Evolutionary conservation across 2,888 invertebrate genomes (phyloP), one percentile per base, ranked within the genome.

Genomic region (Pilophorus perplexus): DNA sequence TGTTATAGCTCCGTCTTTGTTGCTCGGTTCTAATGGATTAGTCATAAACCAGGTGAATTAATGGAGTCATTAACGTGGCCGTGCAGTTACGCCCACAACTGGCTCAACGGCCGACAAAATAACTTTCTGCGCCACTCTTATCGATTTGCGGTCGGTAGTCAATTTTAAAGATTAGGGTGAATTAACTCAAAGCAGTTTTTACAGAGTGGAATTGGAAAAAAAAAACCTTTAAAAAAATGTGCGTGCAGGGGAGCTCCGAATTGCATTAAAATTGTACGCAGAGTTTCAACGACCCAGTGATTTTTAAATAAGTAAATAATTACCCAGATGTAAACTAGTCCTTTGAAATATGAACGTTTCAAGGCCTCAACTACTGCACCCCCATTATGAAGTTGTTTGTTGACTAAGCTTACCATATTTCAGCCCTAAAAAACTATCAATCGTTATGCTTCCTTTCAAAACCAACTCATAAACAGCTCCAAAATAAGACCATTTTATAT

Each of bases 41-140:
- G 42, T 42, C 59, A 59, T 59, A 59, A 59, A 59, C 40, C 59
- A 59, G 59, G 59, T 59, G 59, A 59, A 59, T 59, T 59, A 59
- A 59, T 59, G 59, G 59, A 22, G 42, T 59, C 59, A 59, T 59
- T 59, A 59, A 59, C 40, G 25, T 23, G 38, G 46, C 46, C n/a
- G n/a, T 23, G 12, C 46, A 3, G 46, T 46, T 23, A 46, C 46
- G 46, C 25, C 46, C 25, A 12, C 25, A 46, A 22, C 25, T 46
- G 23, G 46, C 14, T 46, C 46, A 25, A 42, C 42, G 18, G 42
- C 22, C 46, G 22, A 46, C 25, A 46, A 55, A 38, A 55, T 22
- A 55, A 55, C 37, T 55, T 37, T 55, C 55, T 55, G 37, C 55
- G 38, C 38, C 54, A 3, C 44, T n/a, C n/a, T n/a, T n/a, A n/a